phyloP scores from a whole-genome alignment of 2,888 invertebrate genomes.

The Apotomis capreana region DNA sequence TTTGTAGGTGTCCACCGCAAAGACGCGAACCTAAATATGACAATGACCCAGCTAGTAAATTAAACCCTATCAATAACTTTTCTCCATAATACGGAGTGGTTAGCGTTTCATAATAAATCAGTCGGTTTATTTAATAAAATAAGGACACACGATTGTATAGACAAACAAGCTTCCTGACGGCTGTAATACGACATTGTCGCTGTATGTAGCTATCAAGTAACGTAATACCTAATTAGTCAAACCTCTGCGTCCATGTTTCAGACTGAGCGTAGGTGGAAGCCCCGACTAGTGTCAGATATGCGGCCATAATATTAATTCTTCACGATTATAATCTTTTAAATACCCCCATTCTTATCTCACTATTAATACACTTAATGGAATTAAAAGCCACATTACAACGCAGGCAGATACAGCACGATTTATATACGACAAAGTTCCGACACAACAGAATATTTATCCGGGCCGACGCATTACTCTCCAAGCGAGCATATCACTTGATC shows the following conservation, averaged over 20 bases:
- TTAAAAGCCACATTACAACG: conserved; percentile 24
- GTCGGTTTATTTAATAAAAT: too few species aligned
- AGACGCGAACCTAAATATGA: too few species aligned
- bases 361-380: conserved; percentile 28
- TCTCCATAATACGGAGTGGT: too few species aligned
- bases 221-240: conserved; percentile 3
- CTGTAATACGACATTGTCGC: not conserved
- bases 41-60: too few species aligned
- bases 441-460: conserved; percentile 52
- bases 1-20: too few species aligned
- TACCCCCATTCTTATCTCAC: conserved; percentile 23
- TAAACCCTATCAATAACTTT: too few species aligned
- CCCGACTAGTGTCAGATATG: conserved; percentile 16
- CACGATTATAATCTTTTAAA: conserved; percentile 24
- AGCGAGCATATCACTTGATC: conserved; percentile 48
- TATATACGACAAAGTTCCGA: conserved; percentile 41
- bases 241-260: not conserved
- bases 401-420: conserved; percentile 32
- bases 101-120: too few species aligned
- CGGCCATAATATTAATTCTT: conserved; percentile 29
- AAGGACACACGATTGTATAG: too few species aligned
- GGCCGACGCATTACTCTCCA: conserved; percentile 50
- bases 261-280: conserved; percentile 23
- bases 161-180: too few species aligned
- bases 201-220: not conserved